Base-by-base conservation (phyloP, 2,113 vertebrate genomes). In the Sturnus vulgaris region DNA sequence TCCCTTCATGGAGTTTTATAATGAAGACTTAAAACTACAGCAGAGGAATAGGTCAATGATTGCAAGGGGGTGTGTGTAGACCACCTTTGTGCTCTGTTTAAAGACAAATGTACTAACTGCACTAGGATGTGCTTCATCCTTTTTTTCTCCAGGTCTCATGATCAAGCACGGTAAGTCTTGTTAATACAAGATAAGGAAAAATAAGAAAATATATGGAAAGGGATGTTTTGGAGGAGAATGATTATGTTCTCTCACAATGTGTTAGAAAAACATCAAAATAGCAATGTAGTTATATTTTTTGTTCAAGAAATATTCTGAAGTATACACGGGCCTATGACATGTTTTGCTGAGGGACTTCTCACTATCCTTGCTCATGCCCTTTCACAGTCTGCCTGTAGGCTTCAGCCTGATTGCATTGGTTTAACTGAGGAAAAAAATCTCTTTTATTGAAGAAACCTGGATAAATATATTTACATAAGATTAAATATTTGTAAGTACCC, bases 241-340 rank as follows among this genome's bases (percentile, higher is more conserved):
- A 23, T 53, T 75, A 31, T 40, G 7, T 63, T 91, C 30, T 69
- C 9, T 91, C 42, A 70, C 47, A 71, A 63, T 5, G 3, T 68
- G 35, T 44, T 78, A 52, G 35, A 84, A 81, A 78, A 80, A 31
- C 8, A 6, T 56, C 17, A 52, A 37, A 82, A 52, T 49, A 82
- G 3, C 12, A n/a, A 8, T 40, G 35, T 27, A 28, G 33, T 40
- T 75, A 16, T 49, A 63, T 75, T 47, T 84, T 5, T 11, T 14
- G 5, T 65, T 77, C 13, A 64, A 21, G 46, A 66, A 59, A 27
- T 55, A 37, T 24, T 66, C 23, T 70, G n/a, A 52, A 42, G 15
- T 17, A 24, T n/a, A 6, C 11, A 20, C 6, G 27, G 20, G 7
- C 21, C 37, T 49, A 20, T 3, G n/a, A 21, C n/a, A 35, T 0